Base-by-base conservation (phyloP, 1,140 invertebrate genomes). In the Euwallacea fornicatus region DNA sequence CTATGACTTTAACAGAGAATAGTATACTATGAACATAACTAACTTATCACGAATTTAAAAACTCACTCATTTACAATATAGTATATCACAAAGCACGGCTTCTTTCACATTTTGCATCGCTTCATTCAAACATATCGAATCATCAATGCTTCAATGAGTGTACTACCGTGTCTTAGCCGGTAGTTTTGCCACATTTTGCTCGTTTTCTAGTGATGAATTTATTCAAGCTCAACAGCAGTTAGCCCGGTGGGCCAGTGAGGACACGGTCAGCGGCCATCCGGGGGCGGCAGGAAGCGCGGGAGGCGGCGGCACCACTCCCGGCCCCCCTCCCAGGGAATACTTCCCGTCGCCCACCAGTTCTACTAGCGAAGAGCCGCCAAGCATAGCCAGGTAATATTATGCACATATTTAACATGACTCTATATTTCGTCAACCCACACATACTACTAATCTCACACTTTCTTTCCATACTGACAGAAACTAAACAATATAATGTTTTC, bases 181-280 rank as follows among this genome's bases (percentile, higher is more conserved):
- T 77, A 77, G 76, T 69, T 66, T 69, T 74, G 73, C 73, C 75
- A 77, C 61, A 83, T 90, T 88, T 90, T 66, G 50, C 42, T 72
- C 90, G 89, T 90, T 91, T 91, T 92, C 88, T 90, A 93, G 91
- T 92, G 91, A 93, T 91, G 91, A 92, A 89, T 93, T 93, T 91
- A 92, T 93, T 91, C 91, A 93, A 91, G 91, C 92, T 91, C 91
- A 92, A 90, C 91, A 90, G 90, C 90, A 90, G 88, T 88, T 93
- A 91, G 90, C 91, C 88, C 91, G 90, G 86, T 93, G 91, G 90
- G 93, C 91, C 85, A 94, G 91, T 90, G 92, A 93, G 85, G 91
- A 93, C 83, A 86, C 88, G 81, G 86, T 92, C 81, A 86, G 89
- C 59, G 71, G 64, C 44, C 64, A 61, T 78, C 70, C 70, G 13